Base-by-base conservation (phyloP, 2,113 vertebrate genomes). In the Zeus faber region DNA sequence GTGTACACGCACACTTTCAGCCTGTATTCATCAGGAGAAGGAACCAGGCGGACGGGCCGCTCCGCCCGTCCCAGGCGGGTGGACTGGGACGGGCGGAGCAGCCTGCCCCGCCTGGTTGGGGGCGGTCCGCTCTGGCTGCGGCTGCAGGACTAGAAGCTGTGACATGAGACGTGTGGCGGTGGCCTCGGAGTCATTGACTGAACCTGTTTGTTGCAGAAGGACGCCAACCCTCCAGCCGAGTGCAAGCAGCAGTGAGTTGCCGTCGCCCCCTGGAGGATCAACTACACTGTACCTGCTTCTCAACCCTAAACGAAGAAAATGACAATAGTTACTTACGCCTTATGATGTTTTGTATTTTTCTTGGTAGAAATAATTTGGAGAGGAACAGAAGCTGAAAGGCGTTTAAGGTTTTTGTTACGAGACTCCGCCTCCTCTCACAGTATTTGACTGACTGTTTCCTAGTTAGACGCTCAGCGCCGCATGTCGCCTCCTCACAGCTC, bases 301-400 rank as follows among this genome's bases (percentile, higher is more conserved):
- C 23, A 25, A 87, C 86, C 90, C 22, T 35, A 20, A 55, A 53
- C 50, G 44, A 49, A 54, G 11, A 91, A 91, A 89, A 11, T n/a
- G 91, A 92, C 92, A n/a, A n/a, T 91, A 93, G 90, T 93, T 96
- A 93, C 93, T 95, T 94, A 93, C 92, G 96, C 95, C 96, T 98
- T 97, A 97, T 93, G 86, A 88, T 89, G 94, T 93, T 98, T 97
- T 98, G 92, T 99, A 96, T 96, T 93, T 91, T 92, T 91, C 90
- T 97, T 95, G 93, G 91, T 98, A 97, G 94, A 92, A 89, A 83
- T 71, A 91, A 91, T 85, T 87, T 85, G 70, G 80, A 80, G 70
- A 74, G 41, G 57, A 58, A 65, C 56, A 76, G 69, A 66, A n/a
- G n/a, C n/a, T n/a, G n/a, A 77, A 53, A 59, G 68, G 62, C 81